Base-by-base conservation (phyloP, 2,113 vertebrate species). In the Serilophus lunatus region DNA sequence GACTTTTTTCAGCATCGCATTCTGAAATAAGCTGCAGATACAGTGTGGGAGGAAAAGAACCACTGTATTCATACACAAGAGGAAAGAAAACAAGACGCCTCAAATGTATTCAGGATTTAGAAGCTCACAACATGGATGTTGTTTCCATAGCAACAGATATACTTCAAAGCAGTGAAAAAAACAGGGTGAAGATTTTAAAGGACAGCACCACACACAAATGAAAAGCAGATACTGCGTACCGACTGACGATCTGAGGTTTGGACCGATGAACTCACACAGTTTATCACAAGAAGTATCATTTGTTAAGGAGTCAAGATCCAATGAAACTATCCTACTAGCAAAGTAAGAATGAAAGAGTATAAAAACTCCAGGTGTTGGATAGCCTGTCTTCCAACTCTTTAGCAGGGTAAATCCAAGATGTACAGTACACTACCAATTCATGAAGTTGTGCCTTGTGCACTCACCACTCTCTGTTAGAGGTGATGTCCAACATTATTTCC, bases 81-180 rank as follows among this genome's bases (percentile, higher is more conserved):
- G 20, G 50, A 86, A 92, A 71, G 77, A 83, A 93, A 90, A 84
- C 76, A 93, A 74, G 59, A 80, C 3, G 2, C 75, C 66, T 76
- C 45, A 72, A 90, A 79, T 80, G 12, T 82, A 91, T 69, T 91
- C 74, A 82, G 38, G 70, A 80, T 88, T 85, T 70, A 90, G 66
- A 87, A 90, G 66, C 84, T 87, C 75, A 47, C 82, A 92, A 87
- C 78, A 70, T 28, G 79, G 74, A 85, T 85, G 59, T 54, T 90
- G 90, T 96, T 95, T 88, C 95, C 85, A 94, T 91, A 91, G 96
- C 64, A 94, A 97, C 93, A 54, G 77, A 82, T 90, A 87, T 25
- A 96, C 54, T 95, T 91, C 63, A 90, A 91, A 93, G 50, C 54
- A 88, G 59, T 45, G 31, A 20, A 45, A 87, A 87, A 85, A 91